Base-by-base conservation (phyloP, 2,888 invertebrate genomes). In the Lydus trimaculatus region DNA sequence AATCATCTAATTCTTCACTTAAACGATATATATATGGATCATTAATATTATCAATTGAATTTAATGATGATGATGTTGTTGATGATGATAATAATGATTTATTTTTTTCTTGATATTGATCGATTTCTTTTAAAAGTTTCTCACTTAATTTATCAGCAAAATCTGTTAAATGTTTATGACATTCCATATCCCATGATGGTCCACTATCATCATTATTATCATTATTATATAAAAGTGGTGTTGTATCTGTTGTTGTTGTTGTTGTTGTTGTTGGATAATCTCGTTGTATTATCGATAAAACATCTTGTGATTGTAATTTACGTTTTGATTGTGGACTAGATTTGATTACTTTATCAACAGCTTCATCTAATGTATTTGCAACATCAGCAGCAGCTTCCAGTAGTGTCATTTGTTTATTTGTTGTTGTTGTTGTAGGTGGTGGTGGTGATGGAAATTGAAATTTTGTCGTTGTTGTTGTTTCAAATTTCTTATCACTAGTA, bases 111-210 rank as follows among this genome's bases (percentile, higher is more conserved):
- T 86, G 73, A 85, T 90, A 82, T 84, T 88, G 82, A 79, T 94
- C 93, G 72, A 94, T 91, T 84, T 94, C 94, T 73, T 92, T 91
- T 65, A 94, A 87, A 70, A 95, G 85, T 81, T 94, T 94, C 80
- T 93, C 93, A 80, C 93, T 93, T n/a, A 94, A 85, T 80, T 92
- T 91, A 80, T 94, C 94, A 1, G 94, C 94, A 78, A 94, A 94
- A 78, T 94, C 93, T 2, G 91, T 91, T 71, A 94, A 86, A 80
- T 94, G 92, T 77, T 90, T 90, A 72, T 89, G 88, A 73, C 90
- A 90, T 72, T 91, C 90, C 75, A 91, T 90, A 64, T 88, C 88
- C 91, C 91, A 91, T 15, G 76, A 79, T 9, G 75, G 65, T 8
- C 66, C 70, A 7, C 70, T 64, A 43, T 74, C 76, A 9, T 76